Percentiles rank a stretch among this genome's conserved stretches.
Evolutionary conservation across 2,888 invertebrate species (phyloP).

Genomic region (Eupithecia exiguata): DNA sequence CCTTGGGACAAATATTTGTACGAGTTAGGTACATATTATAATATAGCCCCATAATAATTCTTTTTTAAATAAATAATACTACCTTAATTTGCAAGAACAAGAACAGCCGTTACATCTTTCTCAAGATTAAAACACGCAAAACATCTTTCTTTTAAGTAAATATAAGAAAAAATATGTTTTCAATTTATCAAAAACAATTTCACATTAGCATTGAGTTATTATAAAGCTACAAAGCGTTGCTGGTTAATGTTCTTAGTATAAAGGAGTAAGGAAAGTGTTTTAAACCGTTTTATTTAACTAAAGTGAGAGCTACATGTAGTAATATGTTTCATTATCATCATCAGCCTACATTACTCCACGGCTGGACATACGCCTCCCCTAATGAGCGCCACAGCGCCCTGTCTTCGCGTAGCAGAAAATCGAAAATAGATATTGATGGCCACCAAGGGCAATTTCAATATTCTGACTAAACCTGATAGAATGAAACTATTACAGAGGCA

Average conservation of each 20-base stretch:
- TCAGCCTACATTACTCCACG: too few relatives aligned
- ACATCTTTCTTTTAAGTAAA: conserved; percentile 7
- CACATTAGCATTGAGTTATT: conserved; percentile 20
- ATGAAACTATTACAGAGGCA: too few relatives aligned
- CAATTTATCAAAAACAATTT: conserved; percentile 32
- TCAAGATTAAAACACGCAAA: conserved; percentile 17
- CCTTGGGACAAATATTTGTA: too few relatives aligned
- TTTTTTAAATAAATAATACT: neutral
- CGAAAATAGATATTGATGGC: too few relatives aligned
- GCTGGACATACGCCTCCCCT: too few relatives aligned
- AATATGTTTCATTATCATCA: too few relatives aligned
- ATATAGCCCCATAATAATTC: neutral
- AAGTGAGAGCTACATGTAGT: too few relatives aligned
- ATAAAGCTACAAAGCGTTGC: conserved; percentile 18
- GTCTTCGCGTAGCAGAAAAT: too few relatives aligned
- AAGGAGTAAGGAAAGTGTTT: conserved; percentile 20
- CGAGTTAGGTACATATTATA: too few relatives aligned
- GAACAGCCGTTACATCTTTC: conserved; percentile 23
- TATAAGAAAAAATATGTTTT: conserved; percentile 17
- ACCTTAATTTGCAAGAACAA: neutral
- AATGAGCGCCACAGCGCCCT: too few relatives aligned
- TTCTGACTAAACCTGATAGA: too few relatives aligned
- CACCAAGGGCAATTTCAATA: too few relatives aligned
- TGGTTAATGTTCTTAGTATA: neutral
- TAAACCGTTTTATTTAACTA: neutral